Evolutionary conservation across 92 coral and sea anemone species (phyloP), one percentile per base, ranked within the genome.

Genomic region (Chrysogorgia sp.): DNA sequence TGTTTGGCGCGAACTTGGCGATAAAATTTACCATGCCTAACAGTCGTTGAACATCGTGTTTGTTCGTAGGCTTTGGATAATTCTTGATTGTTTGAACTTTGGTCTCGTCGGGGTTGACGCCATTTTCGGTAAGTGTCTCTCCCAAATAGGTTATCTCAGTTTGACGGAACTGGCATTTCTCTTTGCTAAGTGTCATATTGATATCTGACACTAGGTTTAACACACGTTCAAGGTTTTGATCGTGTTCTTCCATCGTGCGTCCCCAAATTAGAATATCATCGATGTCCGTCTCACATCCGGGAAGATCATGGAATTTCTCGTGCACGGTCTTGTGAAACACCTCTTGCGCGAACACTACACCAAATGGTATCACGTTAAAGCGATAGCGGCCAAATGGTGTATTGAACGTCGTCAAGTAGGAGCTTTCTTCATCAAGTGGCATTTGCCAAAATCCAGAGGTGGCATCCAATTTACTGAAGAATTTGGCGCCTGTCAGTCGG

Each of bases 251-350:
- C 0, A 81, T 7, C n/a, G 88, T 88, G 13, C 40, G 23, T 17
- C 92, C 92, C 86, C 89, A 84, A 47, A 84, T 85, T 15, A 88
- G 53, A 24, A 88, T 88, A 84, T 88, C 89, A 40, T 88, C 89
- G 19, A 88, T 81, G 59, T 84, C 84, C 13, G 81, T 88, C 35
- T 88, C 86, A 53, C 92, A 88, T 0, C 88, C 88, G 8, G 65
- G 21, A 23, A 84, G 62, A 53, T 88, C 84, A 23, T 17, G 29
- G 30, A 88, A 88, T 14, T 23, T 37, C 26, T 88, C 83, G 40
- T 53, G 41, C 62, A 87, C 72, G 14, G 90, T 83, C 37, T 82
- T 47, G 71, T 83, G 88, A 58, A 87, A 85, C 20, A 87, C 87
- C 53, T 87, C 88, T 77, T 83, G 90, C 0, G 90, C 85, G 52